Evolutionary conservation across 2,888 invertebrate genomes (phyloP).

Genomic region (Machimus atricapillus): DNA sequence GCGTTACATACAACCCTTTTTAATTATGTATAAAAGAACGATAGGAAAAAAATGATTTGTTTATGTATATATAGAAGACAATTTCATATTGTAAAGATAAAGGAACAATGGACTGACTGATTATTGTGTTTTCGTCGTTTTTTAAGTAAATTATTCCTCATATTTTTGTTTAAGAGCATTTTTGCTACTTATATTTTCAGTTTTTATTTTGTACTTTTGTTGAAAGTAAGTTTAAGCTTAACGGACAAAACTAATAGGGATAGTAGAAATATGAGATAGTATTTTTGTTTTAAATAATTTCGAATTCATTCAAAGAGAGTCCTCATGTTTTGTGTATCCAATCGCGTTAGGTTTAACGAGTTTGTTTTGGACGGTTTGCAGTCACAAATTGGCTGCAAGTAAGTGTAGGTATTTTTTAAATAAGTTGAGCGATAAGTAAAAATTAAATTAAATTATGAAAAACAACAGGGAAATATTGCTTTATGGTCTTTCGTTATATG

Average conservation of each 20-base stretch:
- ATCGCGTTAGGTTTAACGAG: background rate
- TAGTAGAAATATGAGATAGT: background rate
- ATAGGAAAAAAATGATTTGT: background rate
- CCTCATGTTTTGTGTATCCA: background rate
- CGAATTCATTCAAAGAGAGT: background rate
- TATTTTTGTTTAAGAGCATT: slow-evolving; percentile 1
- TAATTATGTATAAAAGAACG: slow-evolving; percentile 1
- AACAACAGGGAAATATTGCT: slow-evolving; percentile 35
- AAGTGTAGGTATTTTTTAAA: background rate
- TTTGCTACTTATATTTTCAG: background rate
- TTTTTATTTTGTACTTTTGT: slow-evolving; percentile 6
- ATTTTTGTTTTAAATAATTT: background rate
- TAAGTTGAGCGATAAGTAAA: background rate
- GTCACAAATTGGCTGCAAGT: background rate
- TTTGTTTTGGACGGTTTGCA: background rate
- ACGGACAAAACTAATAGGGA: background rate
- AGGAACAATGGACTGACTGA: slow-evolving; percentile 32
- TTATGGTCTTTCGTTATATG: background rate
- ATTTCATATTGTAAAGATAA: slow-evolving; percentile 5
- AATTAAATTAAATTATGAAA: slow-evolving; percentile 9
- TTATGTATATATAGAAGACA: slow-evolving; percentile 23
- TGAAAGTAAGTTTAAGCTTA: slow-evolving; percentile 6
- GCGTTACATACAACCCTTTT: background rate
- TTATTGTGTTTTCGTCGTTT: slow-evolving; percentile 30
- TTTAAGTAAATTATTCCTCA: slow-evolving; percentile 22